These are phyloP conservation scores for Chironomus tepperi DNA, from an alignment of 1,140 invertebrate species.

Conservation along the genomic window DNA sequence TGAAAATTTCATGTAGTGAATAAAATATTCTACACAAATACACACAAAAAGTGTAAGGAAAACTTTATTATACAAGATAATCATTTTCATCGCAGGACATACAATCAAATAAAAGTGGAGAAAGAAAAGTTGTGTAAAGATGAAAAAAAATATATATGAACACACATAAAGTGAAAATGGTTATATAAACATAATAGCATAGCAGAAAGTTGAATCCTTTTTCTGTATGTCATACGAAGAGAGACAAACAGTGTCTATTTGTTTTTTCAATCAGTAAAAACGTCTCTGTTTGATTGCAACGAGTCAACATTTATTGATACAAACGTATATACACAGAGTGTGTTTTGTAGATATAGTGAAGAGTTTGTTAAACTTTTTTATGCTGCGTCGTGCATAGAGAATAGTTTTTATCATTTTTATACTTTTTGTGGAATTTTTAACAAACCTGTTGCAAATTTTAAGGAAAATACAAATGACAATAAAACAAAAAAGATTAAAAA, in stretches of 20 bases:
- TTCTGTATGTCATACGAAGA: neutral
- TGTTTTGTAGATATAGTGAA: neutral
- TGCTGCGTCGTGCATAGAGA: neutral
- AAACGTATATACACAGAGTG: neutral
- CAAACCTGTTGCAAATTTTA: neutral
- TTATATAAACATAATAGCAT: constrained; percentile 3
- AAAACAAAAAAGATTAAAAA: too few relatives aligned
- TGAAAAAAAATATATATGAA: neutral
- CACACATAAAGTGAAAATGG: neutral
- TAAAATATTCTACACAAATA: too few relatives aligned
- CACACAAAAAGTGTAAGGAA: too few relatives aligned
- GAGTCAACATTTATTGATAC: constrained; percentile 22
- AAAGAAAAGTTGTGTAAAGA: neutral
- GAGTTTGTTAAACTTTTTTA: constrained; percentile 10
- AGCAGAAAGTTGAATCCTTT: neutral
- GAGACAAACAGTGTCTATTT: constrained; percentile 24
- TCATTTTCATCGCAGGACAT: too few relatives aligned
- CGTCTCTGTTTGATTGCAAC: constrained; percentile 24
- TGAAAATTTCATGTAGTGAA: too few relatives aligned
- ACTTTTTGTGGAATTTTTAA: too few relatives aligned
- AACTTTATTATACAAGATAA: too few relatives aligned
- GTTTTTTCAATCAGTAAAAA: constrained; percentile 25
- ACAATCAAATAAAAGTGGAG: neutral
- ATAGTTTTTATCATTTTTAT: neutral
- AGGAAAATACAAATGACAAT: too few relatives aligned